phyloP scores from a whole-genome alignment of 2,797 vertebrate genomes.

The Tinamus major region DNA sequence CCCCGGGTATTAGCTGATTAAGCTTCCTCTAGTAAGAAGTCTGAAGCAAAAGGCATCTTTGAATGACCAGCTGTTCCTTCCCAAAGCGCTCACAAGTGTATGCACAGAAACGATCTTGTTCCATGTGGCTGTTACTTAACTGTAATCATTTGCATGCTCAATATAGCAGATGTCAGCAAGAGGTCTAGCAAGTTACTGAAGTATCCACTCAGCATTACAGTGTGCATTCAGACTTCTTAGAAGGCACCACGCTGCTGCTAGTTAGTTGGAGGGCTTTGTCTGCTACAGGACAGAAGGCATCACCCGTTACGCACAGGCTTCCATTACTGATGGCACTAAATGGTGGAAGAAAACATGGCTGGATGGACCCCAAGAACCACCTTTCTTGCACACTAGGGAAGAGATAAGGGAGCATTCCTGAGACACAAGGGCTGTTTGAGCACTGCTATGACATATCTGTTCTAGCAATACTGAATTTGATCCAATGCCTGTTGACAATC shows the following conservation, averaged over 20 bases:
- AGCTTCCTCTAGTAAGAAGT: background rate
- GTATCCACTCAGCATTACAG: background rate
- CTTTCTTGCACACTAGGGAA: background rate
- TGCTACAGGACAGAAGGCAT: background rate
- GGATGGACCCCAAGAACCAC: background rate
- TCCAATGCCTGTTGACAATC: background rate
- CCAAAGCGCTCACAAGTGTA: background rate
- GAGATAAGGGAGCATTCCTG: background rate
- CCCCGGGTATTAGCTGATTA: background rate
- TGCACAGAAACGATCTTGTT: fast-evolving
- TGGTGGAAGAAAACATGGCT: background rate
- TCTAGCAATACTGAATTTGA: background rate
- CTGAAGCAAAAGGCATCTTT: background rate
- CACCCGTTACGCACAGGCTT: background rate
- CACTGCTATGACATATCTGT: background rate
- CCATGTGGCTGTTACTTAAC: background rate
- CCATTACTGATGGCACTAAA: background rate
- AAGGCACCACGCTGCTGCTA: background rate
- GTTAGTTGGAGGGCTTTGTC: background rate
- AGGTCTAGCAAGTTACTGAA: background rate
- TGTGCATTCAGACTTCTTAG: background rate
- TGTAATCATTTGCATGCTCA: background rate
- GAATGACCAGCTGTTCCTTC: background rate
- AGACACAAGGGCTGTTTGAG: no score
- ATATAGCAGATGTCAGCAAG: background rate